Evolutionary conservation across 2,113 vertebrate species (phyloP), one percentile per base, ranked within the genome.

Genomic region (Neodontobutis hainanensis): DNA sequence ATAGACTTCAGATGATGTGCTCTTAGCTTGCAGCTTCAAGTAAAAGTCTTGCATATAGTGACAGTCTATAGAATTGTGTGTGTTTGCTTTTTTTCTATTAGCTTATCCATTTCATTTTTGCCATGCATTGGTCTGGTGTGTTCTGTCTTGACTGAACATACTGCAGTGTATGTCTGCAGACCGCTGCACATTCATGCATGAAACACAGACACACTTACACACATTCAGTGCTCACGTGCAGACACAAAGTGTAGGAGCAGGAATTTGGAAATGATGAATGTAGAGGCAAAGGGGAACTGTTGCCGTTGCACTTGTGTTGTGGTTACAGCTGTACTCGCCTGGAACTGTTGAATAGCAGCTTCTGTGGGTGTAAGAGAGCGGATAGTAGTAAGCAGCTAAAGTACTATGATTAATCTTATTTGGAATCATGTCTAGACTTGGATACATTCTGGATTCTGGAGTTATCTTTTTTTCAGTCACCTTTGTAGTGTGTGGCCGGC

Each of bases 91-190:
- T n/a, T 42, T 7, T 56, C 11, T 56, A 11, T 58, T 53, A 48
- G 7, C 63, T 11, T 68, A 1, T 68, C 7, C 57, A 2, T 61
- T 32, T 35, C 44, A 8, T 62, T 2, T 48, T 12, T 85, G 64
- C 58, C 71, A 53, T 49, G 52, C 12, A 12, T 55, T 10, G n/a
- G 4, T 55, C 52, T 72, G 15, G 67, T 56, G 64, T 72, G 67
- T 56, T 77, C 47, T 61, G 71, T 65, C 67, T 75, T 51, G 75
- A 61, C 43, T 75, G 65, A 75, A 65, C 73, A 65, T 75, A 63
- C 86, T 87, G 89, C 89, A 85, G 83, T 80, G 74, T 78, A 52
- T 82, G 73, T 72, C 67, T 88, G 83, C 85, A 83, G 68, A 70
- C 66, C 68, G 73, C 80, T 85, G 87, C 85, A 87, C 85, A 51